phyloP scores from a whole-genome alignment of 2,797 vertebrate species.

The Rhinichthys osculus region DNA sequence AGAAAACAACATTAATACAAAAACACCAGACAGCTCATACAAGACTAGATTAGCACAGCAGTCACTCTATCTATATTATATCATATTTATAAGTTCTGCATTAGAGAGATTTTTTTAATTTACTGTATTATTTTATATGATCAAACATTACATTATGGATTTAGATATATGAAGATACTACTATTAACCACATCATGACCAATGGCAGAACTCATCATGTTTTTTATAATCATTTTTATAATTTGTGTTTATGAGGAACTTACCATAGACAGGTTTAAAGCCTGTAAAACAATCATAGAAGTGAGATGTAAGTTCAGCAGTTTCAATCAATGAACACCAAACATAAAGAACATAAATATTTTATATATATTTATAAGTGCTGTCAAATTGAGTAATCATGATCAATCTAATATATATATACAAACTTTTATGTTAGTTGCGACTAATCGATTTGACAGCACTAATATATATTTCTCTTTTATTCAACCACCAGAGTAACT shows the following conservation, averaged over 20 bases:
- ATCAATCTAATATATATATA: too few relatives aligned
- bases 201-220: background rate
- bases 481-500: too few relatives aligned
- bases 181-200: background rate
- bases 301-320: background rate
- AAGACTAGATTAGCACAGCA: too few relatives aligned
- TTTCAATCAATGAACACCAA: background rate
- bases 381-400: too few relatives aligned
- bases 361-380: too few relatives aligned
- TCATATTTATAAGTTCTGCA: background rate
- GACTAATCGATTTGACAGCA: too few relatives aligned
- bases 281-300: background rate
- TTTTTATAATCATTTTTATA: background rate
- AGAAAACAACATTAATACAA: background rate
- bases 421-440: too few relatives aligned
- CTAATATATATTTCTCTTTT: too few relatives aligned
- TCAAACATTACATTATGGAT: background rate
- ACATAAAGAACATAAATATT: background rate
- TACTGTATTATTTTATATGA: background rate
- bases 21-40: background rate
- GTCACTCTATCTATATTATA: too few relatives aligned
- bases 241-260: background rate
- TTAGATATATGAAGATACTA: background rate
- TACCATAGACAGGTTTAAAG: conserved; percentile 3
- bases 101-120: background rate